Evolutionary conservation across 2,113 vertebrate species (phyloP), one percentile per base, ranked within the genome.

Genomic region (Felis chaus): DNA sequence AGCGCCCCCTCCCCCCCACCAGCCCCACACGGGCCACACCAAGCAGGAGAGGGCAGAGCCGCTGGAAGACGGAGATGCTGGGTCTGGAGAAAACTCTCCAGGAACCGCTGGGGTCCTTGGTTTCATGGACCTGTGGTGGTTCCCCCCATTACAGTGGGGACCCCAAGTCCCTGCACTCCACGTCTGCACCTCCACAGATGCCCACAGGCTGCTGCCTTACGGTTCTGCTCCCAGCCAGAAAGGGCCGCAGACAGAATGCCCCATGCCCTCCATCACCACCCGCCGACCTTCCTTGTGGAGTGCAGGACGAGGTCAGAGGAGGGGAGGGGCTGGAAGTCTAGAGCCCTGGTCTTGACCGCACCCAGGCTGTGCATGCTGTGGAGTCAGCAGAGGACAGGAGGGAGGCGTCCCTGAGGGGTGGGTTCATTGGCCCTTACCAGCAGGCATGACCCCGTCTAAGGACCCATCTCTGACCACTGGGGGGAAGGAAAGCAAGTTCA

Each of bases 331-430:
- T 2, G 4, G 57, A 29, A 10, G 71, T 33, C 57, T 15, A n/a
- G 76, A 5, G 0, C 6, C 4, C 19, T 1, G 14, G 65, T 13
- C n/a, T 0, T 8, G 36, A 7, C 23, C 3, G 0, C 13, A 3
- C 0, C 0, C 5, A 4, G 4, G 4, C 23, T 3, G 6, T 0
- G 4, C 0, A 0, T 2, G 13, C 41, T 3, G 1, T 0, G 0
- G 61, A 10, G 71, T 5, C 9, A 4, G 48, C 27, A 6, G 33
- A 41, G 2, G 21, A 9, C 23, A 53, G n/a, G 29, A 15, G 48
- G 4, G 71, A 27, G 15, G 1, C 7, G 3, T 9, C 19, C 27
- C 33, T 82, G 45, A 25, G 18, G 29, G 7, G 3, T 12, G 50
- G 21, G 5, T 15, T 71, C 7, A 8, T 3, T 0, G 19, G 31